Conservation (phyloP, 2,888 invertebrate species). For the Tigriopus californicus region DNA sequence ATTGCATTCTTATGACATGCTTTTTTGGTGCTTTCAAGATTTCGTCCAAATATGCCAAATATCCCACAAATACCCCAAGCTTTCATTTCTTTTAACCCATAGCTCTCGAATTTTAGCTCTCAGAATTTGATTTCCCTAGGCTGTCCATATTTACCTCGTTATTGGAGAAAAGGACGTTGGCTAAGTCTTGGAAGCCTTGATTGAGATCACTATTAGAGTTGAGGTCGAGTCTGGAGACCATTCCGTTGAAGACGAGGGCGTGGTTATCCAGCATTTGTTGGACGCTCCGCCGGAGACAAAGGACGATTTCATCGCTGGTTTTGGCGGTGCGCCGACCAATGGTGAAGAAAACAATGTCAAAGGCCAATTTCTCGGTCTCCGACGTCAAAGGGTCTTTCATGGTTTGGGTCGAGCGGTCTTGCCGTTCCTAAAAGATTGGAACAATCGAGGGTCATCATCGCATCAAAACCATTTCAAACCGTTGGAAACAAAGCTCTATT, state of each 20-base stretch:
- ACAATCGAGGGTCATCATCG: no score
- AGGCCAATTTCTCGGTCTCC: slow-evolving; percentile 17
- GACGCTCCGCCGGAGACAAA: slow-evolving; percentile 30
- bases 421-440: not conserved
- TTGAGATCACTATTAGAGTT: slow-evolving; percentile 25
- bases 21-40: no score
- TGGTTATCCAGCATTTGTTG: slow-evolving; percentile 32
- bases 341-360: slow-evolving; percentile 16
- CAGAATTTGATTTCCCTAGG: no score
- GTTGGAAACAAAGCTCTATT: no score
- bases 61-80: no score
- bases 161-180: slow-evolving; percentile 31
- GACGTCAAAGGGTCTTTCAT: slow-evolving; percentile 14
- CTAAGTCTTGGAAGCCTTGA: slow-evolving; percentile 23
- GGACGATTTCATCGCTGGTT: slow-evolving; percentile 27
- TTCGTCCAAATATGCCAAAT: no score
- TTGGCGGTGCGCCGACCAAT: slow-evolving; percentile 7
- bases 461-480: no score
- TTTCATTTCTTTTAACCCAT: no score
- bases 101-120: no score
- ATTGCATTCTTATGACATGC: no score
- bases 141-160: slow-evolving; percentile 20
- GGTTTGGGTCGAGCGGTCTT: slow-evolving; percentile 6
- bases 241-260: slow-evolving; percentile 30
- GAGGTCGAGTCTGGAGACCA: slow-evolving; percentile 30